Evolutionary conservation across 2,888 invertebrate species (phyloP), one percentile per base, ranked within the genome.

Genomic region (Eristalis arbustorum): DNA sequence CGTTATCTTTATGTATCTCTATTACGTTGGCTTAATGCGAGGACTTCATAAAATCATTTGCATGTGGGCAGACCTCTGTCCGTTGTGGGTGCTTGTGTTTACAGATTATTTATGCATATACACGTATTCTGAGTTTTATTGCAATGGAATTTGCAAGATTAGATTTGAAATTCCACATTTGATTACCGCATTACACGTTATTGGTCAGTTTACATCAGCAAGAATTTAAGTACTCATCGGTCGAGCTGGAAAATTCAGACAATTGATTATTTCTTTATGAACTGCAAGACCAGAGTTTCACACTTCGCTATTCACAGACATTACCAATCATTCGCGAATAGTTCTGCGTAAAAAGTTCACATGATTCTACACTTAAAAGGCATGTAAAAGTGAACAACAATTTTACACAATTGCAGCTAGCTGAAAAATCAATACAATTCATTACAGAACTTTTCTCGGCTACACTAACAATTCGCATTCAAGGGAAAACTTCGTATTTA

Each of bases 341-440:
- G 49, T 49, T n/a, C 18, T 18, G 6, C 18, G n/a, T 8, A 49
- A n/a, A 49, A 49, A 18, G 18, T 5, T 49, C 37, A 37, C 10
- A 10, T 37, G 37, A 37, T 37, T 13, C 13, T 13, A 11, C 13
- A 13, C 37, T 13, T 6, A 37, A 37, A 37, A 37, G 49, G 6
- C 6, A 14, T 59, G 59, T 3, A 25, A n/a, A n/a, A 25, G 23
- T 13, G 25, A 59, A 40, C 11, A 64, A 64, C n/a, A 67, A 18
- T 25, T 68, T 31, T 57, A 14, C 31, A 56, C 34, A 28, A 18
- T 22, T 0, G n/a, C 3, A 13, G 5, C 22, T 57, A 34, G 34
- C 37, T 40, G 71, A 28, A 71, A 71, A 71, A 71, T 71, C 71
- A 71, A 71, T 71, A 71, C 61, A 28, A 56, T 18, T 59, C 61